These are phyloP conservation scores for Periparus ater DNA, from an alignment of 2,797 vertebrate genomes.

Conservation along the genomic window DNA sequence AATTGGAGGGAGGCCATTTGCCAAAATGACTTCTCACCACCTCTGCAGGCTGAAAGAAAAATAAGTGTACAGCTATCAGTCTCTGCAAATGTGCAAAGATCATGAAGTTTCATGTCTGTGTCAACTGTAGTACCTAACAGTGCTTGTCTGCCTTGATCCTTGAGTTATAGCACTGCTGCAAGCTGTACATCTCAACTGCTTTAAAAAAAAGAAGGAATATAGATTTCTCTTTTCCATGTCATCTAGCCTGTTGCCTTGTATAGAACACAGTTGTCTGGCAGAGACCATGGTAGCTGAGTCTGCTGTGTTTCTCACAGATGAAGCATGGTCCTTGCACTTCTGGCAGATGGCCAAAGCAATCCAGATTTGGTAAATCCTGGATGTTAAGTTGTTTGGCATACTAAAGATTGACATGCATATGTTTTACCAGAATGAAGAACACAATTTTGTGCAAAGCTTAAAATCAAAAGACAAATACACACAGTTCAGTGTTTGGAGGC, in stretches of 20 bases:
- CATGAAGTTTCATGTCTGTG: neutral
- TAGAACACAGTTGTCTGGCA: neutral
- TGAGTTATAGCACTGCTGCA: neutral
- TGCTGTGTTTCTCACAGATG: neutral
- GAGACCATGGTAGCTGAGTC: neutral
- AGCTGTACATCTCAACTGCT: neutral
- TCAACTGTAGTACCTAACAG: neutral
- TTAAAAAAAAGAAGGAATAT: neutral
- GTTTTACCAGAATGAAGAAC: neutral
- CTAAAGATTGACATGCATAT: neutral
- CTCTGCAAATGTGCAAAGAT: neutral
- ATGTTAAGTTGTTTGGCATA: neutral
- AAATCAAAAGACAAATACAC: neutral
- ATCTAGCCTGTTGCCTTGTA: neutral
- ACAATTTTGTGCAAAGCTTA: neutral
- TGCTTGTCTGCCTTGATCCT: neutral
- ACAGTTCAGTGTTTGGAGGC: neutral
- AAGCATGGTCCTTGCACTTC: neutral
- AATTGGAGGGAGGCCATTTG: neutral
- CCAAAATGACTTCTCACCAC: neutral
- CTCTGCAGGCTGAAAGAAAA: neutral
- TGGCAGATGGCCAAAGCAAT: neutral
- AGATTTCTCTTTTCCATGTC: neutral
- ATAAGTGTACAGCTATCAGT: neutral
- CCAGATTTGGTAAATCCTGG: neutral